Evolutionary conservation across 2,113 vertebrate species (phyloP).

Genomic region (Pachyramphus minor): DNA sequence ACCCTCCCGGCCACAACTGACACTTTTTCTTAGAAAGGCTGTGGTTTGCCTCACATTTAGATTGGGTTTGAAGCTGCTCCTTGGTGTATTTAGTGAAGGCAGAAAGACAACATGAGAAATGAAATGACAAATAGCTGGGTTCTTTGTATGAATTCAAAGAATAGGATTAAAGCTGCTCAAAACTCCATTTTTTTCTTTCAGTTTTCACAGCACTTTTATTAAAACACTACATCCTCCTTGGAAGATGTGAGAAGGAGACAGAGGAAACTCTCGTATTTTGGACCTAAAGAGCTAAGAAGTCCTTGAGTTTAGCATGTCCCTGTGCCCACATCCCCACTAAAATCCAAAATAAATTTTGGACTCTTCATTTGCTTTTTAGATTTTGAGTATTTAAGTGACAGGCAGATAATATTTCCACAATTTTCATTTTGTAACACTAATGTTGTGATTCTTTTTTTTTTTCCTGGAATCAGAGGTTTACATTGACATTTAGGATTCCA

Average conservation of each 20-base stretch:
- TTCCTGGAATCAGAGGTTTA: background rate
- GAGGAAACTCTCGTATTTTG: background rate
- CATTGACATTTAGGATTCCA: background rate
- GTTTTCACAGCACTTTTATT: background rate
- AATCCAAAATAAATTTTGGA: background rate
- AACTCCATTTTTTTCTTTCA: background rate
- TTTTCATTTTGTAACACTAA: background rate
- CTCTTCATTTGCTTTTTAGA: background rate
- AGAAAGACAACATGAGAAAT: background rate
- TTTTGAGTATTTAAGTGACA: background rate
- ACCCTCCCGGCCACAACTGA: background rate
- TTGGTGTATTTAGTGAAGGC: background rate
- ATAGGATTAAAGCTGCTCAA: background rate
- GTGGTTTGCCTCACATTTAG: background rate
- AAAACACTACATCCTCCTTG: background rate
- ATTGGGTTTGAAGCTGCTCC: background rate
- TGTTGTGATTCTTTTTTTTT: background rate
- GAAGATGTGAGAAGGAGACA: background rate
- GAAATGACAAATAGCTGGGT: background rate
- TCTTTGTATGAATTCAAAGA: background rate
- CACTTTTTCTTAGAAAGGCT: background rate
- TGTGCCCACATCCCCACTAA: background rate
- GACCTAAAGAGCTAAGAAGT: background rate
- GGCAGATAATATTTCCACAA: background rate
- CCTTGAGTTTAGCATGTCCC: background rate